Evolutionary conservation across 2,888 invertebrate genomes (phyloP).

Genomic region (Yponomeuta evonymella): DNA sequence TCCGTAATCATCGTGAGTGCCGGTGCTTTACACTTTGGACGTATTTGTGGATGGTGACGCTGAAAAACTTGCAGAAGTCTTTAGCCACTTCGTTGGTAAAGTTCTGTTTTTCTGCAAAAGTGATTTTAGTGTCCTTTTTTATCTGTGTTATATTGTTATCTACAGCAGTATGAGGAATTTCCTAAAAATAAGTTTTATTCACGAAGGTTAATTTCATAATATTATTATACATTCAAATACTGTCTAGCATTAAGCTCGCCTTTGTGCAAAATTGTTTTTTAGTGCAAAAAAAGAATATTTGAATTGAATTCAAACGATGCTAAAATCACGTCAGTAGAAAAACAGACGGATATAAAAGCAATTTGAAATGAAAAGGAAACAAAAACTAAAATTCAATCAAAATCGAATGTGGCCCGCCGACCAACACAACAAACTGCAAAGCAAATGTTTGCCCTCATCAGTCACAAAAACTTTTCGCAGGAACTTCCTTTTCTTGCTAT

Average conservation of each 20-base stretch:
- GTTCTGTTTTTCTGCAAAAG: too few relatives aligned
- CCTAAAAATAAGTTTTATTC: too few relatives aligned
- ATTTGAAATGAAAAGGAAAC: background rate
- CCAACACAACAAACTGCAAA: conserved; percentile 32
- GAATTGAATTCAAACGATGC: background rate
- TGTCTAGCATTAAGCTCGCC: too few relatives aligned
- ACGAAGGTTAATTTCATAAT: too few relatives aligned
- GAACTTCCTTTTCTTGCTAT: conserved; percentile 20
- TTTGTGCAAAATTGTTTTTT: too few relatives aligned
- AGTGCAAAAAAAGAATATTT: background rate
- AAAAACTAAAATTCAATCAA: conserved; percentile 32
- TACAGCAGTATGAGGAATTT: too few relatives aligned
- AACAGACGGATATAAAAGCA: background rate
- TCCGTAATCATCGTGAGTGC: background rate
- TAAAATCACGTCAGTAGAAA: background rate
- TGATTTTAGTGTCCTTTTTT: too few relatives aligned
- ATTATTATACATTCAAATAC: too few relatives aligned
- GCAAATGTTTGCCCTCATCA: conserved; percentile 50
- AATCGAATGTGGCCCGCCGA: conserved; percentile 17
- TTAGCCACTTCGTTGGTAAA: too few relatives aligned
- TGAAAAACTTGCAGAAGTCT: too few relatives aligned
- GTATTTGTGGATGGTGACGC: background rate
- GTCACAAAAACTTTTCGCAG: conserved; percentile 31
- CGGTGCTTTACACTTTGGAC: background rate
- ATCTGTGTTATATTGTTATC: too few relatives aligned